Percentiles rank a stretch among this genome's conserved stretches.
Evolutionary conservation across 2,797 vertebrate genomes (phyloP).

Genomic region (Miichthys miiuy): DNA sequence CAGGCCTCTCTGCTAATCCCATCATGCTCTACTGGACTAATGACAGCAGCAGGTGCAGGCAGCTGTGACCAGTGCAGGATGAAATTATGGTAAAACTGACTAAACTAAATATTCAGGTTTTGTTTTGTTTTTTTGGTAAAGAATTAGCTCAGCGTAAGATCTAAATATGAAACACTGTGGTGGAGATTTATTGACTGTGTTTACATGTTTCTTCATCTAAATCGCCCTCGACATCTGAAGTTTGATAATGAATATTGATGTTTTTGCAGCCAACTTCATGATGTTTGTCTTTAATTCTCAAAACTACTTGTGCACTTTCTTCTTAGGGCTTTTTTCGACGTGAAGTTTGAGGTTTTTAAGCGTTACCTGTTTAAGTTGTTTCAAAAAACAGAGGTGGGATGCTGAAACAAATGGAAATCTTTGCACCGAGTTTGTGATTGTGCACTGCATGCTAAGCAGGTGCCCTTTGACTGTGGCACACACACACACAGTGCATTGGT

Average conservation of each 20-base stretch:
- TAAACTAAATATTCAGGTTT: background rate
- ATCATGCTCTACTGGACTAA: slow-evolving; percentile 62
- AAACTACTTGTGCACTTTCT: background rate
- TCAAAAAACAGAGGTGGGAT: slow-evolving; percentile 12
- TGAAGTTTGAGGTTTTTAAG: background rate
- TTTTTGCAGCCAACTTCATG: background rate
- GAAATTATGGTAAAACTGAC: background rate
- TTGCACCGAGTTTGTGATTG: slow-evolving; percentile 43
- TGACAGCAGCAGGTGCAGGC: slow-evolving; percentile 60
- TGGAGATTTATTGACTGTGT: background rate
- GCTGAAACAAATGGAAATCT: slow-evolving; percentile 42
- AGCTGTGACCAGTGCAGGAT: background rate
- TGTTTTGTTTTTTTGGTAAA: background rate
- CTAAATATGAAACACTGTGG: too few relatives aligned
- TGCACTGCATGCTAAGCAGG: slow-evolving; percentile 73
- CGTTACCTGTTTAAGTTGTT: background rate
- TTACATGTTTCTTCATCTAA: background rate
- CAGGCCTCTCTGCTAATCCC: slow-evolving; percentile 47
- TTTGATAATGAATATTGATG: background rate
- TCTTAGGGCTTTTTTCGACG: too few relatives aligned
- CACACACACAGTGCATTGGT: slow-evolving; percentile 37
- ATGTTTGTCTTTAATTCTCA: background rate
- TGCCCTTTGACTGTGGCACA: slow-evolving; percentile 49
- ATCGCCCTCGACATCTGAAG: background rate
- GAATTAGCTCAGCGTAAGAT: background rate